These are phyloP conservation scores for Callinectes sapidus DNA, from an alignment of 2,888 invertebrate genomes.

Conservation along the genomic window DNA sequence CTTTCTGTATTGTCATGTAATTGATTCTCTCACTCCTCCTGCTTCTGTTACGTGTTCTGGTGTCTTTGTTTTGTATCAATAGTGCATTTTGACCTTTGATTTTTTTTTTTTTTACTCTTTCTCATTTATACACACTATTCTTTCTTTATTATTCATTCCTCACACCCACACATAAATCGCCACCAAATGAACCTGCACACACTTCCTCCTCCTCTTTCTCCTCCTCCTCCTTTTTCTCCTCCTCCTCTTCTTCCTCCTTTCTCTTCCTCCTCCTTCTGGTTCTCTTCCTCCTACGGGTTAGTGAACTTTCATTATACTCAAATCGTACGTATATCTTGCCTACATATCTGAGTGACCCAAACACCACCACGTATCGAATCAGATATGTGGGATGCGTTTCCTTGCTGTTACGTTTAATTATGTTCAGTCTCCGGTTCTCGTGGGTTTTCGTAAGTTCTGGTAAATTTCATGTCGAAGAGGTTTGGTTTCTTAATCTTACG, in stretches of 20 bases:
- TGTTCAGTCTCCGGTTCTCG: not conserved
- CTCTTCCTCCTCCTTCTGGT: too few relatives aligned
- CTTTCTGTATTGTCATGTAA: not conserved
- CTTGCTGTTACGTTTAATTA: not conserved
- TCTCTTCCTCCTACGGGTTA: not conserved
- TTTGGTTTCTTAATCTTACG: not conserved
- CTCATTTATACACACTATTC: not conserved
- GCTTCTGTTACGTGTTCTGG: not conserved
- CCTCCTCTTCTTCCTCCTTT: not conserved
- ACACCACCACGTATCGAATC: conserved; percentile 10
- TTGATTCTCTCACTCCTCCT: not conserved
- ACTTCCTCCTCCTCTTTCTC: not conserved
- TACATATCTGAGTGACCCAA: conserved; percentile 22
- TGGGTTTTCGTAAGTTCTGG: not conserved
- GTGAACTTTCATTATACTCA: not conserved
- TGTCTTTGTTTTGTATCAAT: not conserved
- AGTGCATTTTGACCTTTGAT: not conserved
- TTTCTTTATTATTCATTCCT: not conserved
- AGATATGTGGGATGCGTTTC: not conserved
- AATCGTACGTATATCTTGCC: not conserved
- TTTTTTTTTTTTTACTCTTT: not conserved
- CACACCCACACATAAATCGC: conserved; percentile 4
- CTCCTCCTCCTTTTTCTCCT: not conserved
- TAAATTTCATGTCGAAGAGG: not conserved
- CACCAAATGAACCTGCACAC: not conserved